Evolutionary conservation across 2,797 vertebrate species (phyloP), one percentile per base, ranked within the genome.

Genomic region (Gorsachius magnificus): DNA sequence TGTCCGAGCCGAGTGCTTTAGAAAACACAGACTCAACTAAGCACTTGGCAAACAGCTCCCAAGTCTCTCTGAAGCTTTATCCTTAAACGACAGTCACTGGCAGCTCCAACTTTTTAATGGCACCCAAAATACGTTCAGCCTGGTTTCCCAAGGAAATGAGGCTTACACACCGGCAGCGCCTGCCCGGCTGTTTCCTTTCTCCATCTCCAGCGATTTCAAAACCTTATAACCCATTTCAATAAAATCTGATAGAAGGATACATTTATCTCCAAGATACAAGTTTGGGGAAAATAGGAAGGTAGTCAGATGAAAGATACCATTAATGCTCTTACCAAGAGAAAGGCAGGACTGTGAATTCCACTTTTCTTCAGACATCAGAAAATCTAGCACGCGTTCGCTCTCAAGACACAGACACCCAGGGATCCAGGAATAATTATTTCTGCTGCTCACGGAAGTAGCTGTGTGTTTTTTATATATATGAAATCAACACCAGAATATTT

Each of bases 401-500:
- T 86, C 2, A 1, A 93, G 88, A 95, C 50, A 26, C 58, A 92
- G 72, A 50, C 57, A 71, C 60, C 8, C 15, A 19, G 64, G 19
- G 56, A 91, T 51, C 69, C 77, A 65, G 66, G 74, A 95, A 61
- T 82, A 92, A 94, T 96, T 87, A 95, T 94, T 96, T 51, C 93
- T 96, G 69, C 58, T 45, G 77, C 74, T 96, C 83, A 45, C 21
- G 7, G 86, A 92, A 92, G 94, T 65, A 65, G 65, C 87, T 89
- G 68, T 89, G 64, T 83, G 19, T 18, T 81, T 93, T 72, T 56
- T 90, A 77, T 71, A 80, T 56, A 85, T 88, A 93, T 87, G 93
- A 96, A 96, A 97, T 89, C 94, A 95, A 84, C 90, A 94, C 78
- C 58, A 72, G 96, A 97, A 96, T 96, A 96, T 97, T 93, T 97